These are phyloP conservation scores for Brachynemurus nebulosus DNA, from an alignment of 2,888 invertebrate genomes.

Conservation along the genomic window DNA sequence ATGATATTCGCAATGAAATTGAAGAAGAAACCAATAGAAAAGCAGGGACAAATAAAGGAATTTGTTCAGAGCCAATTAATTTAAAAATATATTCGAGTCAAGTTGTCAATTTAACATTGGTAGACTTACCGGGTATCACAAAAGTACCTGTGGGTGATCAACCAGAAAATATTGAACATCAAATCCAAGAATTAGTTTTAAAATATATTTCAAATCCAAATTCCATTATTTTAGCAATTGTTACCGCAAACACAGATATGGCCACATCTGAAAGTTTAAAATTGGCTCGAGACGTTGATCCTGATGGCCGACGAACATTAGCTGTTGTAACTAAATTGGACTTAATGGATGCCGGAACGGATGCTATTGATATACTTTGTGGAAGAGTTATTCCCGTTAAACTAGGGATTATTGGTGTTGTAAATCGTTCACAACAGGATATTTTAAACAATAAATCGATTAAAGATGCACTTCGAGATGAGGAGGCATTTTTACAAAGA, in stretches of 20 bases:
- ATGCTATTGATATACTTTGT: constrained; percentile 96
- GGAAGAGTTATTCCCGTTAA: constrained; percentile 98
- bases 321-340: constrained; percentile 98
- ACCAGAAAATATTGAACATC: constrained; percentile 91
- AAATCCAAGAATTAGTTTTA: constrained; percentile 78
- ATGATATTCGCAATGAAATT: constrained; percentile 83
- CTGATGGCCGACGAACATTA: constrained; percentile 88
- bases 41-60: constrained; percentile 93
- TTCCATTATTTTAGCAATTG: constrained; percentile 93
- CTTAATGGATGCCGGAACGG: constrained; percentile 99
- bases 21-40: constrained; percentile 87
- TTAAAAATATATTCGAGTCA: constrained; percentile 91
- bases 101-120: constrained; percentile 90
- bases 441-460: constrained; percentile 82
- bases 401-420: constrained; percentile 96
- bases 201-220: constrained; percentile 93
- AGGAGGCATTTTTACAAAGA: constrained; percentile 84
- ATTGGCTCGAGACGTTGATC: constrained; percentile 90
- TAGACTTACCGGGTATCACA: constrained; percentile 96
- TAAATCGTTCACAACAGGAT: constrained; percentile 96
- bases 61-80: constrained; percentile 88
- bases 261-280: constrained; percentile 97
- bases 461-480: constrained; percentile 84
- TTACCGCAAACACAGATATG: constrained; percentile 97
- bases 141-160: constrained; percentile 98